These are phyloP conservation scores for Apogon talboti DNA, from an alignment of 2,797 vertebrate species.

Conservation along the genomic window DNA sequence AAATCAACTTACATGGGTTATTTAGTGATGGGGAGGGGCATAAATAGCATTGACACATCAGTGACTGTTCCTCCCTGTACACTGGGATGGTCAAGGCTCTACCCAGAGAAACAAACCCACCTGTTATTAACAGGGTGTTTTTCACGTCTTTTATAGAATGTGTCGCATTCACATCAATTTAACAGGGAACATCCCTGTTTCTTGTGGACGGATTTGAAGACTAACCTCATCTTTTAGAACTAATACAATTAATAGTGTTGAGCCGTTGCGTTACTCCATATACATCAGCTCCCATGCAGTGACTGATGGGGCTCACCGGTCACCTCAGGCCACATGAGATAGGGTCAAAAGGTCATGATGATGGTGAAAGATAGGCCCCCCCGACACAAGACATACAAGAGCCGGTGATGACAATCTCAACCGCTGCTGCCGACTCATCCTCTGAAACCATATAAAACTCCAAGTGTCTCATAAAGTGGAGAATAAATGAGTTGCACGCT, in stretches of 20 bases:
- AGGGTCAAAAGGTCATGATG: conserved; percentile 66
- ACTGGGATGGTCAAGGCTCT: conserved; percentile 38
- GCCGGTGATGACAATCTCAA: conserved; percentile 13
- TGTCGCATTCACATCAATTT: conserved; percentile 70
- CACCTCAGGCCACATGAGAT: conserved; percentile 32
- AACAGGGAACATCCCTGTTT: too few species aligned
- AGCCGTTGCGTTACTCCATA: conserved; percentile 66
- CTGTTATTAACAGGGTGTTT: conserved; percentile 64
- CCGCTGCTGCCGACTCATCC: conserved; percentile 22
- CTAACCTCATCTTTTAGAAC: conserved; percentile 78
- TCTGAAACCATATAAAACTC: conserved; percentile 16
- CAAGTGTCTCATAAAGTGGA: conserved; percentile 25
- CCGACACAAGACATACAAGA: conserved; percentile 11
- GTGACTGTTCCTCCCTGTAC: conserved; percentile 42
- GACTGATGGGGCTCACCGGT: conserved; percentile 47
- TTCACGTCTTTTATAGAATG: conserved; percentile 12
- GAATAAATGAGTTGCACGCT: conserved; percentile 20
- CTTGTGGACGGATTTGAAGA: too few species aligned
- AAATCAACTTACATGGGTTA: conserved; percentile 63
- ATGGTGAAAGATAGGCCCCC: conserved; percentile 37
- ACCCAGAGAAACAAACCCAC: conserved; percentile 67
- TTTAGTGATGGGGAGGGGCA: conserved; percentile 45
- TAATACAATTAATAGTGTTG: conserved; percentile 82
- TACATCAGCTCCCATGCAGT: conserved; percentile 58
- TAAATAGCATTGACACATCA: conserved; percentile 66